Evolutionary conservation across 2,888 invertebrate species (phyloP).

Genomic region (Himalopsyche japonica): DNA sequence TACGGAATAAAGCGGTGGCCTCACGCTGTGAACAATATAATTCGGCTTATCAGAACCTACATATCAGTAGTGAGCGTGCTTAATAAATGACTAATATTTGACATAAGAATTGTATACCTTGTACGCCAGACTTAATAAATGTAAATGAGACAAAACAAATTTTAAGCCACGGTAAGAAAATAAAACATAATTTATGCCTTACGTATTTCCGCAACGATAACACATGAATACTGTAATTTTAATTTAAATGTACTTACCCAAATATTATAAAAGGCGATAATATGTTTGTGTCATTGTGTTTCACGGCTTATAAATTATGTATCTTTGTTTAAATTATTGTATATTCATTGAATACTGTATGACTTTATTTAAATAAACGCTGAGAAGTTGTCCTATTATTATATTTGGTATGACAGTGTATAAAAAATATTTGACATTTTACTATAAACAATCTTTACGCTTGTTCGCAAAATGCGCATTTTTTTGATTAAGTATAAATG

Average conservation of each 20-base stretch:
- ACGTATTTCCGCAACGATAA: neutral
- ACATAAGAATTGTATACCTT: constrained; percentile 3
- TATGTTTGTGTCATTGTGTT: neutral
- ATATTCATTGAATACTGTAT: no score
- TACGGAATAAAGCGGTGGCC: constrained; percentile 7
- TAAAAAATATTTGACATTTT: no score
- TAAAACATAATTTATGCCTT: neutral
- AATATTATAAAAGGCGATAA: neutral
- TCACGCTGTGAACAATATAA: constrained; percentile 36
- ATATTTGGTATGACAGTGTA: no score
- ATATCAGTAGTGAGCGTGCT: constrained; percentile 29
- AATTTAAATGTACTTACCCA: neutral
- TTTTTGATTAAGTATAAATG: no score
- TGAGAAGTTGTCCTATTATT: no score
- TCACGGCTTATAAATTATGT: no score
- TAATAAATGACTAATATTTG: constrained; percentile 36
- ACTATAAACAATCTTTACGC: no score
- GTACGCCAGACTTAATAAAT: neutral
- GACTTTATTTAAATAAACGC: no score
- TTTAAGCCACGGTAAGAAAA: neutral
- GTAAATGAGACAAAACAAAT: constrained; percentile 1
- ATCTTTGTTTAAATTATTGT: no score
- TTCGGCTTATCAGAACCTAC: constrained; percentile 19
- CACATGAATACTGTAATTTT: neutral
- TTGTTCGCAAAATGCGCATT: no score